Percentiles rank a stretch among this genome's conserved stretches.
Evolutionary conservation across 2,113 vertebrate species (phyloP).

Genomic region (Gallinago paraguaiae): DNA sequence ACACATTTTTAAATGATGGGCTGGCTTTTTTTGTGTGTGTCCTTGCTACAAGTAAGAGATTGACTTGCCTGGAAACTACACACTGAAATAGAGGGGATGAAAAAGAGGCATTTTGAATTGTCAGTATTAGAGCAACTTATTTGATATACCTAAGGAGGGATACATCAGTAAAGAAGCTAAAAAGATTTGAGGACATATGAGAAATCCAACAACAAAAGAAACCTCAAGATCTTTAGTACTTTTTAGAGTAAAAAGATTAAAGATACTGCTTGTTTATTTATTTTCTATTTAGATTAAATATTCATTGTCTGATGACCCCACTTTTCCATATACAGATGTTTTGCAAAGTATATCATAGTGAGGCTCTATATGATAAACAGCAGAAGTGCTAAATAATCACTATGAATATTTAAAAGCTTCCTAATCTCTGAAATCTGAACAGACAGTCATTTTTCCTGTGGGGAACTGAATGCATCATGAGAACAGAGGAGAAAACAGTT

Average conservation of each 20-base stretch:
- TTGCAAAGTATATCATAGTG: not conserved
- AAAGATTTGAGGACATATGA: not conserved
- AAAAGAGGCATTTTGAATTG: not conserved
- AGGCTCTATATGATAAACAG: not conserved
- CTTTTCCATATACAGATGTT: not conserved
- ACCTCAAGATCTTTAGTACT: not conserved
- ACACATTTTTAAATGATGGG: not conserved
- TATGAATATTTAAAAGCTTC: not conserved
- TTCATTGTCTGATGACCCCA: not conserved
- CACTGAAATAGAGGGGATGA: not conserved
- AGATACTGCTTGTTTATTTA: not conserved
- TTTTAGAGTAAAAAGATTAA: not conserved
- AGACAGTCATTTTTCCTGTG: not conserved
- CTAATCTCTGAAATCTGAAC: not conserved
- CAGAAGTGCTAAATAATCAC: slow-evolving; percentile 19
- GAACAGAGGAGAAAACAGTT: not conserved
- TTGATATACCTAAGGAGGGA: not conserved
- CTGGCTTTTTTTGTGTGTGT: not conserved
- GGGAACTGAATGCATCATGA: not conserved
- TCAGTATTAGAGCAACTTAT: not conserved
- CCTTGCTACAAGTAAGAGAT: not conserved
- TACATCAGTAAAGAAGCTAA: not conserved
- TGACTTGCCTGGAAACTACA: not conserved
- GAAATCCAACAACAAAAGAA: not conserved
- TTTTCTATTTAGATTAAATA: not conserved